These are phyloP conservation scores for Lepus americanus DNA, from an alignment of 2,113 vertebrate genomes.

Conservation along the genomic window DNA sequence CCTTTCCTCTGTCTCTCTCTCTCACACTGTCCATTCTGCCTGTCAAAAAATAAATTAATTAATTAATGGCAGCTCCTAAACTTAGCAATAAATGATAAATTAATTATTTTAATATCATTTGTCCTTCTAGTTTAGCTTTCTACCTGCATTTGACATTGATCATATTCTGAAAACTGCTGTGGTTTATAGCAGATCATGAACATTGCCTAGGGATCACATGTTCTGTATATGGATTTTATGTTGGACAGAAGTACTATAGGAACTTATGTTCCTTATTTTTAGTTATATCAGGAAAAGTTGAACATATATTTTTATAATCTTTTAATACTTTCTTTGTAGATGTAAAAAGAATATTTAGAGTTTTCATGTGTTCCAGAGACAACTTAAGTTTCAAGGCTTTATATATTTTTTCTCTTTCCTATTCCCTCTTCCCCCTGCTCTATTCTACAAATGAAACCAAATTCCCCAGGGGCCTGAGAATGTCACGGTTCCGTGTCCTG, in stretches of 20 bases:
- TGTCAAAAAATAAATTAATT: neutral
- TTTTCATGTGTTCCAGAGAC: neutral
- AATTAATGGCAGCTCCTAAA: neutral
- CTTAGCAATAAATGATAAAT: neutral
- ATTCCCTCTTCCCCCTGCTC: neutral
- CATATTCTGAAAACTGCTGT: neutral
- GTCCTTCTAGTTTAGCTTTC: neutral
- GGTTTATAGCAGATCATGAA: neutral
- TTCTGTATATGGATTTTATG: neutral
- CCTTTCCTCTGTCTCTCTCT: no score
- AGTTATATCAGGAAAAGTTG: neutral
- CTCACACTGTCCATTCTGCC: no score
- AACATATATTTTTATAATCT: neutral
- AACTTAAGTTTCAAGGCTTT: neutral
- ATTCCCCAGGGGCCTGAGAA: neutral
- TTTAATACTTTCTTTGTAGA: neutral
- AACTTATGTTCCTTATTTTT: neutral
- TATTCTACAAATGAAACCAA: constrained; percentile 3
- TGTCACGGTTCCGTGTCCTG: neutral
- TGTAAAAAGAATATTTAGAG: neutral
- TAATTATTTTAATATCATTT: neutral
- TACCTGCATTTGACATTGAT: neutral
- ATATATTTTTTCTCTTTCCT: neutral
- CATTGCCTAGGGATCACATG: neutral
- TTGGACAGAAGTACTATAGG: neutral